Percentiles rank a stretch among this genome's conserved stretches.
These are phyloP conservation scores for Chalcis sispes DNA, from an alignment of 2,888 invertebrate genomes.

Conservation along the genomic window DNA sequence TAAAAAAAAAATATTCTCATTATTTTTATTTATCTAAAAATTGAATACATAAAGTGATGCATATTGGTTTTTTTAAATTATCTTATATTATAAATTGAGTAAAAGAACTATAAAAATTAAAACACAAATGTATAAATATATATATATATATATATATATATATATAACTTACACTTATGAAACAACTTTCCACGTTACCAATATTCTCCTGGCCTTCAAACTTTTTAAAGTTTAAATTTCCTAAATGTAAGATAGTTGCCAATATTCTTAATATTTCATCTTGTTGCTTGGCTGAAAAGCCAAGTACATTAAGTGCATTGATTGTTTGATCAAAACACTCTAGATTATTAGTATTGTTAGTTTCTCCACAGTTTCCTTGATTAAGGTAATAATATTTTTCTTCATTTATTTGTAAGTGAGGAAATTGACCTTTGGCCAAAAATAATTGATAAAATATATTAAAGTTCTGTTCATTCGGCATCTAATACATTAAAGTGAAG, in stretches of 20 bases:
- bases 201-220: conserved; percentile 77
- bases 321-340: conserved; percentile 88
- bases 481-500: not conserved
- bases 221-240: conserved; percentile 83
- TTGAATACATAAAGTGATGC: too few relatives aligned
- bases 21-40: not conserved
- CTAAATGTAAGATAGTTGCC: conserved; percentile 93
- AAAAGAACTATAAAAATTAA: not conserved
- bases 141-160: not conserved
- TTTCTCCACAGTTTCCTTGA: conserved; percentile 88
- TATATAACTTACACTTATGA: conserved; percentile 79
- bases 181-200: conserved; percentile 82
- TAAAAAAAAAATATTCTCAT: conserved; percentile 7
- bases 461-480: conserved; percentile 85
- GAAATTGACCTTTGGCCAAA: conserved; percentile 84
- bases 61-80: too few relatives aligned
- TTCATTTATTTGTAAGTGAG: conserved; percentile 84
- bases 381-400: conserved; percentile 88
- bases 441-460: conserved; percentile 99
- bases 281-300: conserved; percentile 84
- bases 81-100: too few relatives aligned
- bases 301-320: conserved; percentile 84
- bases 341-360: conserved; percentile 91
- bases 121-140: not conserved
- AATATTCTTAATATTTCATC: conserved; percentile 90